phyloP scores from a whole-genome alignment of 30 jellyfish, hydroid and myxozoan species.

The Euphysa ruthae region DNA sequence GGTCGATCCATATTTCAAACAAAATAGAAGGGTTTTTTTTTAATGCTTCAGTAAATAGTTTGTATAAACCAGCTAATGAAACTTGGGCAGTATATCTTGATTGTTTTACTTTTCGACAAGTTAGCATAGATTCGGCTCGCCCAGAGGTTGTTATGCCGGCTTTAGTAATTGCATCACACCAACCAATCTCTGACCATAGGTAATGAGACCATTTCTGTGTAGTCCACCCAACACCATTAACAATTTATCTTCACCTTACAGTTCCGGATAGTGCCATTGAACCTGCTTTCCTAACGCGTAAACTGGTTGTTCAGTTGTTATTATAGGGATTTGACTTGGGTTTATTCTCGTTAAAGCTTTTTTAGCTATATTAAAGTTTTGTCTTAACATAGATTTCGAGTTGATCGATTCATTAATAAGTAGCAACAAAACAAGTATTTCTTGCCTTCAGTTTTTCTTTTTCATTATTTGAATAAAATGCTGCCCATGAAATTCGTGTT shows the following conservation, averaged over 20 bases:
- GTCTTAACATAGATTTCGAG: no score
- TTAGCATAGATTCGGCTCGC: not conserved
- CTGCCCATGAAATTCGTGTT: no score
- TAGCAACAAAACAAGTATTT: no score
- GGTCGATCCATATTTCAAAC: not conserved
- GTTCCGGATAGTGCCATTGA: constrained; percentile 13
- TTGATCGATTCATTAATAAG: no score
- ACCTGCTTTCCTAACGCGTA: constrained; percentile 14
- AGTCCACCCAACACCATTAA: constrained; percentile 25
- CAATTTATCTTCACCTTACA: constrained; percentile 21
- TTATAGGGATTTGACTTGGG: not conserved
- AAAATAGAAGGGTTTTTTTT: not conserved
- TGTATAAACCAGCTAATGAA: not conserved
- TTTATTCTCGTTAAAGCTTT: no score
- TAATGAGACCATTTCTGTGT: constrained; percentile 4
- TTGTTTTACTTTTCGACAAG: not conserved
- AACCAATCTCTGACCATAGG: not conserved
- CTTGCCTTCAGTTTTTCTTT: no score
- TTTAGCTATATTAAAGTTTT: no score
- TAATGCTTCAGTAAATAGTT: not conserved
- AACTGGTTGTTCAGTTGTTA: constrained; percentile 1
- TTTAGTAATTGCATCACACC: not conserved
- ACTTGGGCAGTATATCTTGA: not conserved
- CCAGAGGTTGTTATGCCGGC: not conserved
- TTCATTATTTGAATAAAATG: no score